These are phyloP conservation scores for Moxostoma hubbsi DNA, from an alignment of 2,797 vertebrate species.

Conservation along the genomic window DNA sequence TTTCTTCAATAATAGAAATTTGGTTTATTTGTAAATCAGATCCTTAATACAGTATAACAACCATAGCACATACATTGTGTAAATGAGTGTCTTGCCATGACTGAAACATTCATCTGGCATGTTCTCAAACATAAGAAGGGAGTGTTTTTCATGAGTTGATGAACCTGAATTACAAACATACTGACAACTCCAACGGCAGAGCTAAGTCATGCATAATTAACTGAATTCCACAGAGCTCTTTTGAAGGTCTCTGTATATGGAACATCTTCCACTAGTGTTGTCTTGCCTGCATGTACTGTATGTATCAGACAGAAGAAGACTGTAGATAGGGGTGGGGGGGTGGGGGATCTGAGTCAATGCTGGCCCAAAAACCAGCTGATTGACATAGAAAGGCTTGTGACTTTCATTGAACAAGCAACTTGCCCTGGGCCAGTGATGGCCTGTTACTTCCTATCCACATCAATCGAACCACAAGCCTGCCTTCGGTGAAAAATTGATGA, in stretches of 20 bases:
- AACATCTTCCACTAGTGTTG: conserved; percentile 44
- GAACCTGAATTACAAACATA: conserved; percentile 57
- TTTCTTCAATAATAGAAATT: neutral
- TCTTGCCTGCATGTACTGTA: conserved; percentile 39
- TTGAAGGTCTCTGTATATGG: conserved; percentile 49
- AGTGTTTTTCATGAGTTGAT: conserved; percentile 2
- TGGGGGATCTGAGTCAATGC: conserved; percentile 53
- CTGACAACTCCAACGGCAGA: conserved; percentile 56
- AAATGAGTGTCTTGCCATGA: neutral
- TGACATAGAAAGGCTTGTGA: conserved; percentile 67
- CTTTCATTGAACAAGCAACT: conserved; percentile 65
- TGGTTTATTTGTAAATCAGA: no score
- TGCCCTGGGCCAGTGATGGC: conserved; percentile 46
- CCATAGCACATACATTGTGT: conserved; percentile 9
- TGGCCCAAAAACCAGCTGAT: conserved; percentile 69
- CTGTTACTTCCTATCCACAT: conserved; percentile 63
- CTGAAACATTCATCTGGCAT: neutral
- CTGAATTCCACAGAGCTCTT: conserved; percentile 48
- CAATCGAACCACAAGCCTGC: conserved; percentile 41
- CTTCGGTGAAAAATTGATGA: conserved; percentile 21
- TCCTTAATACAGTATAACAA: neutral
- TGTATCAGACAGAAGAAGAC: conserved; percentile 10
- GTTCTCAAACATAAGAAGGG: conserved; percentile 32
- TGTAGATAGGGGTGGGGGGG: conserved; percentile 31
- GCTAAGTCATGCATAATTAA: conserved; percentile 62